Base-by-base conservation (phyloP, 2,888 invertebrate species). In the Mallateleia sp. region DNA sequence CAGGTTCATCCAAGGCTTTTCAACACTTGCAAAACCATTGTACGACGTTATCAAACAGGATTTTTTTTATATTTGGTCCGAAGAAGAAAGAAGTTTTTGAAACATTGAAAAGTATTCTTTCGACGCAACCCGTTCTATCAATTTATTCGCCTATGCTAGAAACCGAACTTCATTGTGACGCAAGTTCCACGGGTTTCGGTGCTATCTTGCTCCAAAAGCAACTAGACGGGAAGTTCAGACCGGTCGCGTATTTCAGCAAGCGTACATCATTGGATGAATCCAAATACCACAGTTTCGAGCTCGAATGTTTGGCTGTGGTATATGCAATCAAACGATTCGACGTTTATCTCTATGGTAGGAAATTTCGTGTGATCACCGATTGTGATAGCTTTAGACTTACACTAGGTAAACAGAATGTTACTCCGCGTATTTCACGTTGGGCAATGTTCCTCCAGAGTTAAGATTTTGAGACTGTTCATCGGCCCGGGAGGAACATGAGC, bases 161-260 rank as follows among this genome's bases (percentile, higher is more conserved):
- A 62, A 94, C 93, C 14, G 92, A 94, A 80, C 79, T 93, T 25
- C 93, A 94, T 75, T 93, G 91, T 50, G 93, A 94, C 86, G 94
- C 92, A 5, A 92, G 92, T 74, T 42, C 88, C 5, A 38, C 87
- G 6, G 94, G 93, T 0, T 93, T 88, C 77, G 93, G 92, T 0
- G 90, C 91, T 0, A 92, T 94, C 22, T 78, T 93, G 11, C 20
- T 94, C 71, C 94, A 93, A 72, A 91, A 85, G 81, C 91, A 93
- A 58, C 47, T 6, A 9, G 88, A 87, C 24, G 58, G 67, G 6
- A 20, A 42, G 9, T 58, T 87, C 42, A 52, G 91, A 25, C 92
- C 92, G 0, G 77, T 93, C 0, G 92, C 90, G 50, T 92, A 91
- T 77, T 93, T 92, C 85, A 92, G 92, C 58, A 84, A 90, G 47